phyloP scores from a whole-genome alignment of 2,113 vertebrate species.

The Ahaetulla prasina region DNA sequence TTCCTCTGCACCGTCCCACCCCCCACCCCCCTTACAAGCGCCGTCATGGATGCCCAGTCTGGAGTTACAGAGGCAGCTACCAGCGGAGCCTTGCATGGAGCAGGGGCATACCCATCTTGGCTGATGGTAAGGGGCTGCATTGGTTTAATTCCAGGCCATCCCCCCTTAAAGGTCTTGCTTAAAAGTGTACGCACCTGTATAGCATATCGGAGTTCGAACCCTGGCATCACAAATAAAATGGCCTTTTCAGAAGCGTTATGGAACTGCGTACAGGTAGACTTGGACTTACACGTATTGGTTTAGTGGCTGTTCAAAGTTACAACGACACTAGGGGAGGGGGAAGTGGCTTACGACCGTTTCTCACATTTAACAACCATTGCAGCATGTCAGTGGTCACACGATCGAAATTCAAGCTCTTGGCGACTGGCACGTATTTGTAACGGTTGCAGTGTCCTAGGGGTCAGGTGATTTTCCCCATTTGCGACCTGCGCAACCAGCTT shows the following conservation, averaged over 20 bases:
- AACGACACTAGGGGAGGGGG: not conserved
- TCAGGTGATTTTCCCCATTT: not conserved
- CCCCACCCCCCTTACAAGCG: constrained; percentile 51
- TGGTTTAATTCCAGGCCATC: constrained; percentile 42
- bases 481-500: not conserved
- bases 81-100: constrained; percentile 59
- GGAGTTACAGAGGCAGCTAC: constrained; percentile 62
- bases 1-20: constrained; percentile 49
- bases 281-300: not conserved
- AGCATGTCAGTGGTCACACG: not conserved
- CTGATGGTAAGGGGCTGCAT: constrained; percentile 69
- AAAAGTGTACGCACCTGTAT: not conserved
- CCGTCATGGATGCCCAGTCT: constrained; percentile 61
- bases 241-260: not conserved
- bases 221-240: not conserved
- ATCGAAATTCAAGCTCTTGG: not conserved
- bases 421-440: not conserved
- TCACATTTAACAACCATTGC: not conserved
- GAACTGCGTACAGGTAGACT: not conserved
- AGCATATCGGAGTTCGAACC: not conserved
- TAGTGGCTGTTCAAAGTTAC: not conserved
- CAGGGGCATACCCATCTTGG: constrained; percentile 65
- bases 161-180: not conserved
- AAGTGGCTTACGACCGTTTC: not conserved
- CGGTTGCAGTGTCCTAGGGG: not conserved